These are phyloP conservation scores for Zaprionus tsacasi DNA, from an alignment of 1,140 invertebrate genomes.

Conservation along the genomic window DNA sequence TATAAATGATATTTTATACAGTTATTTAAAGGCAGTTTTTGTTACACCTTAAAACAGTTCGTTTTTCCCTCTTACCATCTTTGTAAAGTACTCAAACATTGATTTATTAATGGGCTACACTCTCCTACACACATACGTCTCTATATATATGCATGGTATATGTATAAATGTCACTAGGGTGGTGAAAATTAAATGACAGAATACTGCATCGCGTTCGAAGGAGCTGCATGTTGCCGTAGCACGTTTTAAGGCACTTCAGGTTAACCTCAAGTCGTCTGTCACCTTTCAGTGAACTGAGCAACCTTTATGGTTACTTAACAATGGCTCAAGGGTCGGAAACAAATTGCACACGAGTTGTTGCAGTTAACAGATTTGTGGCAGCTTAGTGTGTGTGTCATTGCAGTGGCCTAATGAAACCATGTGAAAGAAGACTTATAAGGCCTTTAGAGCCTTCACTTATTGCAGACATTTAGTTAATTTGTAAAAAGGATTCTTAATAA, in stretches of 20 bases:
- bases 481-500: too few relatives aligned
- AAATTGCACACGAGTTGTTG: neutral
- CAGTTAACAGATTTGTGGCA: neutral
- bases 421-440: neutral
- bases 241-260: slow-evolving; percentile 53
- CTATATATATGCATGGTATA: neutral
- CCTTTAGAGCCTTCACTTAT: neutral
- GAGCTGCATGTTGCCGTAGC: slow-evolving; percentile 13
- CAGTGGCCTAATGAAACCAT: neutral
- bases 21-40: slow-evolving; percentile 20
- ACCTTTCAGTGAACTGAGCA: slow-evolving; percentile 54
- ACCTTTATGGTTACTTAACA: slow-evolving; percentile 65
- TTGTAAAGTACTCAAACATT: slow-evolving; percentile 59
- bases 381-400: neutral
- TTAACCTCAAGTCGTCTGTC: slow-evolving; percentile 61
- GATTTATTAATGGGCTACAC: slow-evolving; percentile 72
- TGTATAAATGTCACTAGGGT: slow-evolving; percentile 8
- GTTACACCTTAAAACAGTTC: slow-evolving; percentile 58
- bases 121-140: slow-evolving; percentile 28
- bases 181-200: slow-evolving; percentile 29
- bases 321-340: neutral
- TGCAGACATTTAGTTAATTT: too few relatives aligned
- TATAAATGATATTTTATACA: neutral
- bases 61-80: slow-evolving; percentile 19
- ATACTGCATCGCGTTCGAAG: slow-evolving; percentile 7